Base-by-base conservation (phyloP, 1,140 invertebrate species). In the Zeugodacus cucurbitae region DNA sequence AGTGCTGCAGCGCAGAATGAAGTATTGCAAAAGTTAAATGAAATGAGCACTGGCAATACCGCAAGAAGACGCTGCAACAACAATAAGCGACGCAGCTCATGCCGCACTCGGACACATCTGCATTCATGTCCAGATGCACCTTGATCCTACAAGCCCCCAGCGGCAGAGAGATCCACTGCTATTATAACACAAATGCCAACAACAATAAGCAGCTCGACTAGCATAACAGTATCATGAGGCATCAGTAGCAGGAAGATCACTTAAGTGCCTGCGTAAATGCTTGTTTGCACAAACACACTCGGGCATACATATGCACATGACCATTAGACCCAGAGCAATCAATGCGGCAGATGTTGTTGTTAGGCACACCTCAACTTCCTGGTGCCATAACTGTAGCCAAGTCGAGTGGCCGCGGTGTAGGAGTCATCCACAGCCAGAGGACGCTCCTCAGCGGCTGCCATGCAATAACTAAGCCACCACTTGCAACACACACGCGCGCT, bases 181-280 rank as follows among this genome's bases (percentile, higher is more conserved):
- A 17, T 48, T 8, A 29, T 17, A 29, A 48, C 41, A 37, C 44
- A 26, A 11, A 22, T 22, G n/a, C n/a, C 74, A 48, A 41, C 22
- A 82, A 48, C 74, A 82, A 82, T 8, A 41, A 48, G 3, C 74
- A 74, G 34, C 67, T 22, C 48, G n/a, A 59, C 32, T 14, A 41
- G 34, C 3, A 22, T 22, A 37, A 74, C 34, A 37, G 67, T 74
- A 74, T 41, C 67, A 74, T n/a, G 34, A 74, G 20, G 34, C 34
- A 74, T 74, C 67, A 74, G 74, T 20, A 82, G 34, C 74, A 82
- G 74, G 41, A 44, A 82, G 74, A 82, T 82, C 74, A 82, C 74
- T 82, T 82, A 82, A 82, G 74, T 82, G 74, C 41, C 74, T 82
- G 74, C 41, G 74, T 82, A 82, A 82, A 41, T 82, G 74, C 41